Conservation (phyloP, 2,888 invertebrate genomes). For the Rhagophthalmus giganteus region DNA sequence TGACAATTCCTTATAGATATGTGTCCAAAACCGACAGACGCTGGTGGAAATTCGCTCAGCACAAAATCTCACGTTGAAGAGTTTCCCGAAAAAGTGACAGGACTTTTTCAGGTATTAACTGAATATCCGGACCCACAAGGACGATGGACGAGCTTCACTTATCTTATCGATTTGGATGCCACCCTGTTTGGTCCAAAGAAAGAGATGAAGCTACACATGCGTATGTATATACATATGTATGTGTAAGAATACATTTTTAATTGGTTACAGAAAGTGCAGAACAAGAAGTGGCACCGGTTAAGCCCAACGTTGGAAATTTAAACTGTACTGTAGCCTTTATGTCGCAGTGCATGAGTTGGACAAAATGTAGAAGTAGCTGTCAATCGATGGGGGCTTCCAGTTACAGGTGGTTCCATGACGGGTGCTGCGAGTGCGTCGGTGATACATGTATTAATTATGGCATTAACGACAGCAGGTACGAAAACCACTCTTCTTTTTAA, state of each 20-base stretch:
- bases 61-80: slow-evolving; percentile 86
- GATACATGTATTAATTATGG: slow-evolving; percentile 88
- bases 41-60: slow-evolving; percentile 68
- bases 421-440: slow-evolving; percentile 92
- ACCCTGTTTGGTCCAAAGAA: slow-evolving; percentile 68
- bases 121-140: slow-evolving; percentile 75
- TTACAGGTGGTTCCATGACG: slow-evolving; percentile 92
- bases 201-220: slow-evolving; percentile 67
- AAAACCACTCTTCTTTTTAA: neutral
- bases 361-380: slow-evolving; percentile 84
- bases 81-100: slow-evolving; percentile 77
- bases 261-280: slow-evolving; percentile 64
- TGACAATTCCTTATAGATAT: slow-evolving; percentile 82
- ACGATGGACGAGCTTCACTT: slow-evolving; percentile 85
- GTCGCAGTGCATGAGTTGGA: slow-evolving; percentile 85
- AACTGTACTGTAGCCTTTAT: slow-evolving; percentile 93
- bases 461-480: slow-evolving; percentile 78
- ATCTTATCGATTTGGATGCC: slow-evolving; percentile 73
- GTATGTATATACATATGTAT: slow-evolving; percentile 58
- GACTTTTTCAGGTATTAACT: slow-evolving; percentile 80
- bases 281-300: slow-evolving; percentile 61
- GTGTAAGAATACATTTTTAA: neutral
- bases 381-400: slow-evolving; percentile 80
- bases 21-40: slow-evolving; percentile 83
- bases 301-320: slow-evolving; percentile 62